Percentiles rank a stretch among this genome's conserved stretches.
Conservation (phyloP, 2,888 invertebrate genomes). For the Neria commutata region DNA sequence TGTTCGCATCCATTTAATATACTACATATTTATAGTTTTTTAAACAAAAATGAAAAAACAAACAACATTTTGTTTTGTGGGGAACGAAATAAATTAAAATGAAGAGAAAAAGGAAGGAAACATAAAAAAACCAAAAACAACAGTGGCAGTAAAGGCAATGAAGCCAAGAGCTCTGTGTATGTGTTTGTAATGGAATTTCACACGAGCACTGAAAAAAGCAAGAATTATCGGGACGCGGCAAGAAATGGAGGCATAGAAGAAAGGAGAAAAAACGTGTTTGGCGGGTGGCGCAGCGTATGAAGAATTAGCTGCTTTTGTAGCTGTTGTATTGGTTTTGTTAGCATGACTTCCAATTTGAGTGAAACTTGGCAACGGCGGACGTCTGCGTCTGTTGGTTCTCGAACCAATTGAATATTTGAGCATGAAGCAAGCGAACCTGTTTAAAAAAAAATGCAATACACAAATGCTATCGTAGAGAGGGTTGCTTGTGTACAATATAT, state of each 20-base stretch:
- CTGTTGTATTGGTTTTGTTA: no score
- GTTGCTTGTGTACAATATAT: background rate
- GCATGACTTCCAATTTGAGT: background rate
- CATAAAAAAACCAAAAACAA: background rate
- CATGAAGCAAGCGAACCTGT: background rate
- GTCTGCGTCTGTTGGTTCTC: background rate
- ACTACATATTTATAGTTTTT: no score
- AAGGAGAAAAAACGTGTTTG: background rate
- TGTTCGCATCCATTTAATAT: no score
- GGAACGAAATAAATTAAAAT: no score
- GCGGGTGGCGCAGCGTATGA: background rate
- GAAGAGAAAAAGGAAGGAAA: background rate
- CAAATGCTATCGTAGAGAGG: no score
- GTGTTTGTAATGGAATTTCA: background rate
- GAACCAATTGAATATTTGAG: background rate
- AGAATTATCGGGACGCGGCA: background rate
- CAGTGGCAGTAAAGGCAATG: no score
- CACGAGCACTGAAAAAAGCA: background rate
- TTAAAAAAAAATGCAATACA: background rate
- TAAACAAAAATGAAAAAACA: no score
- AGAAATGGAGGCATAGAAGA: no score
- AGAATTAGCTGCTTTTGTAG: no score
- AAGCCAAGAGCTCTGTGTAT: no score
- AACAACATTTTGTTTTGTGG: no score
- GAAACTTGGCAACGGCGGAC: background rate